phyloP scores from a whole-genome alignment of 2,797 vertebrate species.

The Poeciliopsis paucimaculata region DNA sequence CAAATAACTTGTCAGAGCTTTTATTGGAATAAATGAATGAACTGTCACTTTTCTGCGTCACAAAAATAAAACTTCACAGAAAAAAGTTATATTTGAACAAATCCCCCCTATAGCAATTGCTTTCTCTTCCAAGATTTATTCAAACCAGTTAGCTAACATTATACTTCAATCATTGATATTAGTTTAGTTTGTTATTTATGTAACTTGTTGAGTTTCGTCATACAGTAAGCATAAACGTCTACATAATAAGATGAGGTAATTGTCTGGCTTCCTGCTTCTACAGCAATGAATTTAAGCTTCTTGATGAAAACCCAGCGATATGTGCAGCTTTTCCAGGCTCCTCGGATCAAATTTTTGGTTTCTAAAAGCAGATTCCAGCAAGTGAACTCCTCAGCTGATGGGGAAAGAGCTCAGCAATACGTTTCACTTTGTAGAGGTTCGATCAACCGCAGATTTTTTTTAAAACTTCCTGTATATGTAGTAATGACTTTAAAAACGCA shows the following conservation, averaged over 20 bases:
- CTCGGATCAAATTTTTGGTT: constrained; percentile 57
- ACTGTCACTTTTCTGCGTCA: background rate
- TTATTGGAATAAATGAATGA: background rate
- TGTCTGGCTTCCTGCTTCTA: background rate
- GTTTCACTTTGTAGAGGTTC: background rate
- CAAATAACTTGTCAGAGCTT: background rate
- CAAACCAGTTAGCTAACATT: background rate
- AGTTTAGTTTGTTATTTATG: background rate
- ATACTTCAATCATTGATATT: background rate
- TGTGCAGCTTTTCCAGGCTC: constrained; percentile 45
- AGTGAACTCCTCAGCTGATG: constrained; percentile 10
- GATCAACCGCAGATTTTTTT: background rate
- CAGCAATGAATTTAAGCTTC: background rate
- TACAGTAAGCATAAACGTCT: background rate
- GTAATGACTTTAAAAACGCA: background rate
- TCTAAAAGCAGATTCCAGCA: constrained; percentile 22
- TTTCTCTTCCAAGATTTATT: background rate
- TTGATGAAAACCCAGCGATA: constrained; percentile 12
- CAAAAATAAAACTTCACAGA: background rate
- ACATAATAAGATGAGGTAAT: background rate
- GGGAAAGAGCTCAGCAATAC: background rate
- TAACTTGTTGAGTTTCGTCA: background rate
- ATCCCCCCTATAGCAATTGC: background rate
- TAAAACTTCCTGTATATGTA: background rate
- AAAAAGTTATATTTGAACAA: background rate